A percentile compares a stretch with the other conserved stretches of the same genome.
These are phyloP conservation scores for Rosalia funebris DNA, from an alignment of 2,888 invertebrate genomes.

Conservation along the genomic window DNA sequence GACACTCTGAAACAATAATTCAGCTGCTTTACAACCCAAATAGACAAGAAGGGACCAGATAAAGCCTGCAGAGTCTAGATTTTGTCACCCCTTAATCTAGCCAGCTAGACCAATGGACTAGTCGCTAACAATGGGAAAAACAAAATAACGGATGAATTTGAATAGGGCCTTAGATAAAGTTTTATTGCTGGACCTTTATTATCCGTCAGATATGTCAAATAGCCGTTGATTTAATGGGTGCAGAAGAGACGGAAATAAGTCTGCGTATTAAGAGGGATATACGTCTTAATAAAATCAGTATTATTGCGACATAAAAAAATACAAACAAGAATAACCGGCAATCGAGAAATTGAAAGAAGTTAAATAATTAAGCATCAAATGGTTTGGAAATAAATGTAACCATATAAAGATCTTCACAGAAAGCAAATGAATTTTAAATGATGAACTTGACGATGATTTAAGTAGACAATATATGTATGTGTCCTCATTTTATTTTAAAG, in stretches of 20 bases:
- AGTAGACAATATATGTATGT: no score
- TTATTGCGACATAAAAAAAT: no score
- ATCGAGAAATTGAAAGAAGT: no score
- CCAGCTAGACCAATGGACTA: conserved; percentile 13
- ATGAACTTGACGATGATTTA: no score
- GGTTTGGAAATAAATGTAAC: no score
- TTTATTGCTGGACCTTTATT: conserved; percentile 3
- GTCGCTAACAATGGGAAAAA: conserved; percentile 16
- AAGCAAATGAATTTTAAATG: no score
- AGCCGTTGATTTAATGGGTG: not conserved
- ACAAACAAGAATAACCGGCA: no score
- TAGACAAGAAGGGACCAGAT: conserved; percentile 59
- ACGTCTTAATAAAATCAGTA: no score
- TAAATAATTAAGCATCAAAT: no score
- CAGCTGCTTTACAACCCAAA: conserved; percentile 62
- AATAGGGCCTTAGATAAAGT: conserved; percentile 10
- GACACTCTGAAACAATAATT: conserved; percentile 64
- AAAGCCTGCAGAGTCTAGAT: conserved; percentile 43
- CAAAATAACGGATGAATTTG: conserved; percentile 10
- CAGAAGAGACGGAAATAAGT: not conserved
- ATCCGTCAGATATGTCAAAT: conserved; percentile 16
- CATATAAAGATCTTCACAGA: no score
- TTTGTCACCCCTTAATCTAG: conserved; percentile 29
- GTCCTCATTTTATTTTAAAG: no score
- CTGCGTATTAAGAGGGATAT: no score